Evolutionary conservation across 2,888 invertebrate genomes (phyloP), one percentile per base, ranked within the genome.

Genomic region (Anthoptus insignis): DNA sequence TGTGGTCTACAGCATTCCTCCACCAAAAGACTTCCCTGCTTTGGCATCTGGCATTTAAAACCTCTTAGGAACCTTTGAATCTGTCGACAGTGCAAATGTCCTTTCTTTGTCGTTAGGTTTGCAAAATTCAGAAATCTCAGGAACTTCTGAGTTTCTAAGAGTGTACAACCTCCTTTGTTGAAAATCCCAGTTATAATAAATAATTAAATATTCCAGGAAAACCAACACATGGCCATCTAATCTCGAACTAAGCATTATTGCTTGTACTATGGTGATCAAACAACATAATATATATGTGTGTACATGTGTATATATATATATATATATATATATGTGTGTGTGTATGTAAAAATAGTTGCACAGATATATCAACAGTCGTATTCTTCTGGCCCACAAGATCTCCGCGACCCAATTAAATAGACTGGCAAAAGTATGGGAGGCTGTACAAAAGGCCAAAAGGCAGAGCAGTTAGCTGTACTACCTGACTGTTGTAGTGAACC

Each of bases 371-470:
- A 69, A 7, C 27, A 66, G n/a, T 16, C 66, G 24, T 3, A 57
- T 27, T 2, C 67, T 66, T 32, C 27, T 53, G 0, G 13, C 16
- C 3, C 66, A 56, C 13, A 69, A 16, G 2, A 11, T 32, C 32
- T 9, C 32, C 9, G 6, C 11, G 9, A 32, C 32, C 32, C 32
- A 32, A 9, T 1, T 45, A 6, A 45, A 49, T 5, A 69, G 13
- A 1, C 50, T 29, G 13, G 67, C 53, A 57, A 67, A 69, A 3
- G 45, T 50, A 6, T n/a, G 27, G 19, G 65, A 65, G 24, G 64
- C 11, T 14, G 63, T 52, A 24, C 59, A 57, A 11, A n/a, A 69
- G 61, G n/a, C 69, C 68, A 58, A 69, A 69, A 7, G 68, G 66
- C 2, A 66, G 22, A 11, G 49, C 24, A 7, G 59, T 64, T 13